phyloP scores from a whole-genome alignment of 2,113 vertebrate species.

The Danio rerio region DNA sequence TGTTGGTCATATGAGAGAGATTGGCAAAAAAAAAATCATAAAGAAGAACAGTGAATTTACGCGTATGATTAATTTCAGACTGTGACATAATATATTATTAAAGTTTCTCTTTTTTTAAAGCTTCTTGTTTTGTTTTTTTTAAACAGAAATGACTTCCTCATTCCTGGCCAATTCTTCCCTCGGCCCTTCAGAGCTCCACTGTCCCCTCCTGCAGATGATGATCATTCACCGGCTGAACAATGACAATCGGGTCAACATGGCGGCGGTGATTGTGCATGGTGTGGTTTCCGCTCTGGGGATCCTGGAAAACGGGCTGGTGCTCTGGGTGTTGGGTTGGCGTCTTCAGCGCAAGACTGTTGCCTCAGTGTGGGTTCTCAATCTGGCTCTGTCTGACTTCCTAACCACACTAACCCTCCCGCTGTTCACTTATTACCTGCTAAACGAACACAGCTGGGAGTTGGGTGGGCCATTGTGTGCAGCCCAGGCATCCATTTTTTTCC shows the following conservation, averaged over 20 bases:
- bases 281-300: slow-evolving; percentile 80
- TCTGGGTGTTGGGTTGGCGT: slow-evolving; percentile 83
- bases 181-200: slow-evolving; percentile 44
- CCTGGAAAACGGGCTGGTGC: slow-evolving; percentile 87
- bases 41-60: no score
- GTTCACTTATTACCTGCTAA: slow-evolving; percentile 81
- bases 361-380: slow-evolving; percentile 89
- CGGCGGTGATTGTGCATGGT: slow-evolving; percentile 71
- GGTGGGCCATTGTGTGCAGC: slow-evolving; percentile 82
- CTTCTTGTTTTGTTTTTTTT: no score
- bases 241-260: slow-evolving; percentile 59
- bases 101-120: neutral
- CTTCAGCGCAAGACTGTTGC: slow-evolving; percentile 85
- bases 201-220: slow-evolving; percentile 69
- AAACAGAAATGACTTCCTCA: slow-evolving; percentile 47
- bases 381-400: slow-evolving; percentile 89
- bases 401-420: slow-evolving; percentile 88
- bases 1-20: no score
- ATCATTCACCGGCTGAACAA: slow-evolving; percentile 52
- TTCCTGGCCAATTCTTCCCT: neutral
- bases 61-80: neutral
- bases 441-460: slow-evolving; percentile 84
- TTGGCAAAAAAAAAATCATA: no score
- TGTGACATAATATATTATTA: neutral
- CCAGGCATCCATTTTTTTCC: slow-evolving; percentile 82